Base-by-base conservation (phyloP, 2,113 vertebrate species). In the Notothenia rossii region DNA sequence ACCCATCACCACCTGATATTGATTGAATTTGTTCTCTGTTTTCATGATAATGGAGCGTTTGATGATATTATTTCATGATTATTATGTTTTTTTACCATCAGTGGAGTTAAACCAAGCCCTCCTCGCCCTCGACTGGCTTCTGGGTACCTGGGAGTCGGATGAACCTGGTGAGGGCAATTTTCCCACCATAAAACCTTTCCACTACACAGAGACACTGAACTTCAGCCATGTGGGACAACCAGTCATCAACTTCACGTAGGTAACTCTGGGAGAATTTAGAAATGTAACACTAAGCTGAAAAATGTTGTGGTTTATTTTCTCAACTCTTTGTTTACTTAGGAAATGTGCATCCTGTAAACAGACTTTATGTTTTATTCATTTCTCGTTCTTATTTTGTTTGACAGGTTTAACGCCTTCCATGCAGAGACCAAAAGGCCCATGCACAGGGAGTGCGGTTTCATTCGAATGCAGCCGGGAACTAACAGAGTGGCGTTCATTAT, bases 401-500 rank as follows among this genome's bases (percentile, higher is more conserved):
- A 55, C 94, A 99, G 98, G 93, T 99, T 98, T 92, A 98, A 95
- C 5, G 96, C 97, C 75, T 98, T 96, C 92, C 95, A 99, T 12
- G 94, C 95, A 0, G 96, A 98, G 77, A 97, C 95, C 1, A 97
- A 94, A 88, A 99, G 96, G 81, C 96, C 97, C 10, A 94, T 99
- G 87, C 98, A 99, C 92, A 94, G 96, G 62, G 98, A 99, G 46
- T 97, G 95, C 46, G 97, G 98, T 3, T 99, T 99, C 88, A 98
- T 99, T 86, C 95, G 97, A 85, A 91, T 98, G 87, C 94, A 99
- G 88, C 97, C 97, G 0, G 96, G 96, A 60, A 96, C 96, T 89
- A 98, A 98, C 29, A 97, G 93, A 89, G 97, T 99, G 94, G 97
- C 97, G 62, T 98, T 99, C 84, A 94, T 99, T 93, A 96, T 96